Conservation (phyloP, 30 jellyfish, hydroid and myxozoan species). For the Morbakka virulenta region DNA sequence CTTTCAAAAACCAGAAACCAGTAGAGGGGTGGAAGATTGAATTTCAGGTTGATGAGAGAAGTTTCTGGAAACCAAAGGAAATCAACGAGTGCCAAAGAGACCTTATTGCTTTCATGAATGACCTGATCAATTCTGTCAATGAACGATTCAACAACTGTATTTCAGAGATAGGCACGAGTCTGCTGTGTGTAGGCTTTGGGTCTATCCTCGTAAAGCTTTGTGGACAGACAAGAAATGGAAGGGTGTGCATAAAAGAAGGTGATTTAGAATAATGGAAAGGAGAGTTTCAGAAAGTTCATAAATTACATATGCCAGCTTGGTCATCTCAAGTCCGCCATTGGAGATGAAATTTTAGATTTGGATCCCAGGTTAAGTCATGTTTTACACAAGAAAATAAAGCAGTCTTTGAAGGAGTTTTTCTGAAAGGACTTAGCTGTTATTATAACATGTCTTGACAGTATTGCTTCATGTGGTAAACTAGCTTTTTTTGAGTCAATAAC, state of each 20-base stretch:
- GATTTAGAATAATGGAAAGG: constrained; percentile 2
- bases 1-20: background rate
- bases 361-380: constrained; percentile 34
- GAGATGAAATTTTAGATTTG: background rate
- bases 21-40: constrained; percentile 17
- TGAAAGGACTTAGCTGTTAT: background rate
- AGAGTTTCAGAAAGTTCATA: background rate
- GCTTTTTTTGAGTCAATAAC: too few relatives aligned
- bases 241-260: background rate
- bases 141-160: background rate
- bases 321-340: constrained; percentile 6
- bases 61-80: constrained; percentile 22
- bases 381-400: constrained; percentile 8
- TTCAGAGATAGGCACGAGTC: constrained; percentile 4
- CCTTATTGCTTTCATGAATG: background rate
- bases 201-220: background rate
- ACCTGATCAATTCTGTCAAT: background rate
- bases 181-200: background rate
- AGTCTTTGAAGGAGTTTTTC: background rate
- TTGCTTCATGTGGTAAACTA: too few relatives aligned
- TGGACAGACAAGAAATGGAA: constrained; percentile 8
- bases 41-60: background rate
- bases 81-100: background rate
- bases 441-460: too few relatives aligned
- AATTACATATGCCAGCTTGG: background rate